These are phyloP conservation scores for Corythucha ciliata DNA, from an alignment of 2,888 invertebrate species.

Conservation along the genomic window DNA sequence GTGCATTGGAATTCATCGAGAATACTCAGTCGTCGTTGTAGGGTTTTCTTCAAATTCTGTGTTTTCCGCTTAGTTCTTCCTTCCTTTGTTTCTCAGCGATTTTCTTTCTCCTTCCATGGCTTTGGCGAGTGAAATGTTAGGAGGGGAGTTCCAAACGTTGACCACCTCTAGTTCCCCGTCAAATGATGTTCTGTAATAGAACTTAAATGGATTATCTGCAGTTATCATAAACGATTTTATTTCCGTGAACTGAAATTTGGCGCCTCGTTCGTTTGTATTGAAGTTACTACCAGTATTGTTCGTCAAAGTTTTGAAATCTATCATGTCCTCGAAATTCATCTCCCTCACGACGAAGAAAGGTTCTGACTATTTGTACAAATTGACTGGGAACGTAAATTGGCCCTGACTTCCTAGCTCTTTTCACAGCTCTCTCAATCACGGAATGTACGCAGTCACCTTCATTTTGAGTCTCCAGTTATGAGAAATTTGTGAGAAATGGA, in stretches of 20 bases:
- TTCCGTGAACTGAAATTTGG: neutral
- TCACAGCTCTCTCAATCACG: constrained; percentile 26
- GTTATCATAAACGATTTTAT: constrained; percentile 1
- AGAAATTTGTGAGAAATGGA: constrained; percentile 14
- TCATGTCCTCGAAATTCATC: constrained; percentile 34
- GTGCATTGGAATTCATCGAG: constrained; percentile 5
- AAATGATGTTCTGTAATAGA: constrained; percentile 2
- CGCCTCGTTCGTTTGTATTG: neutral
- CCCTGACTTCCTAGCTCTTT: constrained; percentile 23
- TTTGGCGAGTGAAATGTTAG: neutral
- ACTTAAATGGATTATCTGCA: neutral
- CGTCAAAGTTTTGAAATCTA: constrained; percentile 32
- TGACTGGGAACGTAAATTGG: constrained; percentile 28
- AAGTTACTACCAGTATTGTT: constrained; percentile 15
- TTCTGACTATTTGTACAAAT: constrained; percentile 32
- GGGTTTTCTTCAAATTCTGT: too few relatives aligned
- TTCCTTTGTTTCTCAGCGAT: neutral
- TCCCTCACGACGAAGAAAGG: constrained; percentile 32
- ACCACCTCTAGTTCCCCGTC: too few relatives aligned
- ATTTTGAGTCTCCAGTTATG: constrained; percentile 8
- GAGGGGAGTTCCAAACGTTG: constrained; percentile 3
- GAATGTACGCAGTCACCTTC: constrained; percentile 25
- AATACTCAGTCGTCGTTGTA: constrained; percentile 6
- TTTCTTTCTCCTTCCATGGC: neutral
- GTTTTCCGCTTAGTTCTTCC: too few relatives aligned